A percentile compares a stretch with the other conserved stretches of the same genome.
phyloP scores from a whole-genome alignment of 1,140 invertebrate species.

The Paramacrobiotus metropolitanus region DNA sequence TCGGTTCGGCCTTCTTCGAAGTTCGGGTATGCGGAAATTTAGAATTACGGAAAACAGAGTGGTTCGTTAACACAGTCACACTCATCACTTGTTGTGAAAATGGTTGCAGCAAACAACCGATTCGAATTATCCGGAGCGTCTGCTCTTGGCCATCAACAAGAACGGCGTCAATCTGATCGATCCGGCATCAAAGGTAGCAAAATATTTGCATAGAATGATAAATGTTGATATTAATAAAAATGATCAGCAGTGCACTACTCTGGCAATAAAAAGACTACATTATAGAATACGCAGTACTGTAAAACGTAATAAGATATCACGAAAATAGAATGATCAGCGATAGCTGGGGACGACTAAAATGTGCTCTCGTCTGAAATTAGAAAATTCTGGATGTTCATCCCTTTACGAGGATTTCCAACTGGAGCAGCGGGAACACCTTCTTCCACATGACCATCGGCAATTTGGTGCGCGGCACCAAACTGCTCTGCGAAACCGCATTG shows the following conservation, averaged over 20 bases:
- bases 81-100: conserved; percentile 10
- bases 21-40: conserved; percentile 61
- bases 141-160: conserved; percentile 96
- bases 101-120: conserved; percentile 65
- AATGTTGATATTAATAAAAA: too few relatives aligned
- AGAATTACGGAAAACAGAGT: background rate
- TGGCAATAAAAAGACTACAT: too few relatives aligned
- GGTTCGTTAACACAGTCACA: conserved; percentile 3
- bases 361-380: too few relatives aligned
- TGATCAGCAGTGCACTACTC: too few relatives aligned
- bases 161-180: conserved; percentile 94
- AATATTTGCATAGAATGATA: too few relatives aligned
- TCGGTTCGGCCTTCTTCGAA: conserved; percentile 98
- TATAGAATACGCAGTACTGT: too few relatives aligned
- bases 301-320: too few relatives aligned
- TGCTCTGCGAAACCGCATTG: conserved; percentile 92
- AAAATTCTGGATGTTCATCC: conserved; percentile 89
- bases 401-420: conserved; percentile 95
- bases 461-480: conserved; percentile 73
- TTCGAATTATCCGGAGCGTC: conserved; percentile 80
- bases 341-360: too few relatives aligned
- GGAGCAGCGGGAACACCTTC: conserved; percentile 95
- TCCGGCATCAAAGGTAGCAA: conserved; percentile 88
- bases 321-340: too few relatives aligned
- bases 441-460: conserved; percentile 99